Base-by-base conservation (phyloP, 2,888 invertebrate genomes). In the Lymantria monacha region DNA sequence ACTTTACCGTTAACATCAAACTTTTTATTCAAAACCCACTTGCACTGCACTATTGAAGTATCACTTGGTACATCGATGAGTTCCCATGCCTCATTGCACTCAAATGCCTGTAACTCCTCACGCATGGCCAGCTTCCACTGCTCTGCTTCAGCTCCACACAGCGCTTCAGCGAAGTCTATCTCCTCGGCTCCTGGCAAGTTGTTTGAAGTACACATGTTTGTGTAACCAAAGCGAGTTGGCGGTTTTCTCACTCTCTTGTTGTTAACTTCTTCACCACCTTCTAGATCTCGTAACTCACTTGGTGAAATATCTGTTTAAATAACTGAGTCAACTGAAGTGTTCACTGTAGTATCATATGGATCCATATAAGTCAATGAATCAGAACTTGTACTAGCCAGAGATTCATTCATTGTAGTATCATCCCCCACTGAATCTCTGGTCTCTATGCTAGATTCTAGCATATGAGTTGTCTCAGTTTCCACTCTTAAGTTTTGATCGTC, bases 51-150 rank as follows among this genome's bases (percentile, higher is more conserved):
- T n/a, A n/a, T n/a, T n/a, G n/a, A n/a, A n/a, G n/a, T n/a, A n/a
- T 11, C 42, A 37, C 12, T 11, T 40, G 46, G 46, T 15, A 11
- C 13, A 42, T 48, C 15, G 9, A 41, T 11, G 13, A 48, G 7
- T 13, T 48, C 48, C 48, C 48, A 48, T 11, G 48, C 48, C 12
- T 48, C 42, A 42, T 48, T 48, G 7, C 40, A 41, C 13, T 42
- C 22, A 41, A 42, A 48, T 14, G 42, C 40, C 15, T 42, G 14
- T 1, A 48, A 30, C 30, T 48, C 48, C 9, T 42, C 42, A 13
- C 11, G 14, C 8, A 48, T 8, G 3, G 48, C 48, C 22, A 13
- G 7, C 13, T 42, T n/a, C 42, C 42, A 42, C 3, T 42, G 13
- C 33, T 44, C 44, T 33, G 15, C 22, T 22, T 44, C 44, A 33